Base-by-base conservation (phyloP, 2,888 invertebrate species). In the Mythimna vitellina region DNA sequence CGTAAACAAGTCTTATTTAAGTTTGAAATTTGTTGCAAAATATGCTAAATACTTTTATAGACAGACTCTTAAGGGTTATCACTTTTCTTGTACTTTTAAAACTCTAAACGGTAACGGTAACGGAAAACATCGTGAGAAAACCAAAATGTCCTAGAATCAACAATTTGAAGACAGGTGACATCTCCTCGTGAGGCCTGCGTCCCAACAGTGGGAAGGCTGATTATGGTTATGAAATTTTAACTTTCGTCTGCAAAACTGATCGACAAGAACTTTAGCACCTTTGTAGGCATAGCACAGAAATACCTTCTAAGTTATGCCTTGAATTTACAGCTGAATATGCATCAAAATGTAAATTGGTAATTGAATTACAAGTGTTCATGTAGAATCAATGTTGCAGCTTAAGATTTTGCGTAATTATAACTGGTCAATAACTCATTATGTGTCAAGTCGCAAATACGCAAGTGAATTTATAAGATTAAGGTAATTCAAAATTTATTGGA, bases 351-450 rank as follows among this genome's bases (percentile, higher is more conserved):
- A 65, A 77, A 76, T 80, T 71, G 72, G 57, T 61, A 70, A 71
- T 82, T 80, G 57, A 73, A 82, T 70, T 73, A 72, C 56, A 74
- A 76, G 70, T 70, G 53, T 63, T 76, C 64, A 60, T 67, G 73
- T 62, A 73, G 17, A 53, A 82, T 56, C 66, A 65, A 65, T 65
- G 61, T 70, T 51, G 20, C 46, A 22, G 29, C 38, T 69, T 49
- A 60, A 74, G 64, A 74, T 68, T 76, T 75, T 77, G 61, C 70
- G 65, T 61, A 75, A 77, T 20, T 57, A 76, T 74, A 70, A 68
- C 69, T 22, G 70, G 75, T 51, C 22, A 61, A 76, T 73, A 54
- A 72, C 49, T 68, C 65, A 73, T 49, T 54, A 22, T 5, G 53
- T 62, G 71, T 74, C 68, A 58, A 56, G 64, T 65, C 66, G 64